Percentiles rank a stretch among this genome's conserved stretches.
Conservation (phyloP, 1,140 invertebrate genomes). For the Halesus radiatus region DNA sequence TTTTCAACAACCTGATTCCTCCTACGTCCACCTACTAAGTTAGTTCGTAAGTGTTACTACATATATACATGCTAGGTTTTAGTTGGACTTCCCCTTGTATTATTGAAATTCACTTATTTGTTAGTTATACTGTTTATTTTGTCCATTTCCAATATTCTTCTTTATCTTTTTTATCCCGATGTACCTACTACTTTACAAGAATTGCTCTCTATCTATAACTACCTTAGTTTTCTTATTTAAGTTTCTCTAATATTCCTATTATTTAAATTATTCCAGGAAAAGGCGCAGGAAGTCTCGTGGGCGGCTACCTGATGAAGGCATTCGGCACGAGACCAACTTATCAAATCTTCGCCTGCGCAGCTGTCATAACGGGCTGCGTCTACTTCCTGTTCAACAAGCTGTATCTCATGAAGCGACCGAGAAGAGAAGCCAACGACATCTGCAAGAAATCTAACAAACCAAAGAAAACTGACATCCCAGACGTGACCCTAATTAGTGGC, state of each 20-base stretch:
- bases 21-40: too few species aligned
- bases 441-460: conserved; percentile 68
- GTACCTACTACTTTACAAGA: too few species aligned
- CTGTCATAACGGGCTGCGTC: conserved; percentile 75
- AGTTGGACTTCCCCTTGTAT: too few species aligned
- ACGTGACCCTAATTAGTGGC: conserved; percentile 57
- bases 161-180: not conserved
- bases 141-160: not conserved
- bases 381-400: conserved; percentile 80
- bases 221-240: too few species aligned
- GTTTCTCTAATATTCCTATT: not conserved
- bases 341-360: conserved; percentile 77
- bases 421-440: conserved; percentile 69
- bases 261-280: conserved; percentile 72
- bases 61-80: too few species aligned
- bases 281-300: conserved; percentile 82
- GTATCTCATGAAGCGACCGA: conserved; percentile 73
- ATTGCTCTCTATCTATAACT: not conserved
- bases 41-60: too few species aligned
- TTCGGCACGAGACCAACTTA: conserved; percentile 82
- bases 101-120: too few species aligned
- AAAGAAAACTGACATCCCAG: conserved; percentile 61
- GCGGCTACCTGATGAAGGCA: conserved; percentile 82
- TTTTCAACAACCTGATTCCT: too few species aligned
- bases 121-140: too few species aligned